Conservation (phyloP, 2,113 vertebrate genomes). For the Charadrius vociferus region DNA sequence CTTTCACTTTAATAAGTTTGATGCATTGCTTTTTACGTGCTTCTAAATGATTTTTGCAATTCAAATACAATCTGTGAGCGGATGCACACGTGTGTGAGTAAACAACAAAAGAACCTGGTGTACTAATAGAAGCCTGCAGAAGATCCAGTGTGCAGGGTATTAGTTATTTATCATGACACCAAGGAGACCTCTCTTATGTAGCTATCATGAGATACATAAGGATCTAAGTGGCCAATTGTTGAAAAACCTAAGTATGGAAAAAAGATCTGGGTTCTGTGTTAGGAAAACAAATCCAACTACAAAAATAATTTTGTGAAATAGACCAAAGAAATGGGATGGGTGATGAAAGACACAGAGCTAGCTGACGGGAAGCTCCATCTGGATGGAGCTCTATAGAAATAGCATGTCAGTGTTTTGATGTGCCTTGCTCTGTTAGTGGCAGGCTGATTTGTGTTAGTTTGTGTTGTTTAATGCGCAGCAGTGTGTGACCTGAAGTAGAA, state of each 20-base stretch:
- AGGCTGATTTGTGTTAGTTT: neutral
- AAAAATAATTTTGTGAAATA: neutral
- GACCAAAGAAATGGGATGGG: neutral
- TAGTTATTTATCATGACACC: neutral
- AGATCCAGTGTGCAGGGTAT: neutral
- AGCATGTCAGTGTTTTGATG: neutral
- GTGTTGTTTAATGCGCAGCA: neutral
- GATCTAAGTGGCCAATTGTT: neutral
- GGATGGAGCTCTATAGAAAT: neutral
- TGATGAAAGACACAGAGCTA: neutral
- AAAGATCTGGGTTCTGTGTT: neutral
- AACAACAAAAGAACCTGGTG: neutral
- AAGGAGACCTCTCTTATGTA: neutral
- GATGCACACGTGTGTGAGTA: neutral
- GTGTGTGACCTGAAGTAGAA: neutral
- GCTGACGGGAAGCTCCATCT: neutral
- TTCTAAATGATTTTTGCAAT: neutral
- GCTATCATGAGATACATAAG: neutral
- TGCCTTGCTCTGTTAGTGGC: no score
- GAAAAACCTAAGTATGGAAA: neutral
- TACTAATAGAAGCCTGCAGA: neutral
- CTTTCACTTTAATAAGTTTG: neutral
- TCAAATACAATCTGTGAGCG: neutral
- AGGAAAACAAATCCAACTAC: neutral
- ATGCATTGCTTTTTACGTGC: neutral